Base-by-base conservation (phyloP, 2,797 vertebrate species). In the Melanotaenia maccullochi region DNA sequence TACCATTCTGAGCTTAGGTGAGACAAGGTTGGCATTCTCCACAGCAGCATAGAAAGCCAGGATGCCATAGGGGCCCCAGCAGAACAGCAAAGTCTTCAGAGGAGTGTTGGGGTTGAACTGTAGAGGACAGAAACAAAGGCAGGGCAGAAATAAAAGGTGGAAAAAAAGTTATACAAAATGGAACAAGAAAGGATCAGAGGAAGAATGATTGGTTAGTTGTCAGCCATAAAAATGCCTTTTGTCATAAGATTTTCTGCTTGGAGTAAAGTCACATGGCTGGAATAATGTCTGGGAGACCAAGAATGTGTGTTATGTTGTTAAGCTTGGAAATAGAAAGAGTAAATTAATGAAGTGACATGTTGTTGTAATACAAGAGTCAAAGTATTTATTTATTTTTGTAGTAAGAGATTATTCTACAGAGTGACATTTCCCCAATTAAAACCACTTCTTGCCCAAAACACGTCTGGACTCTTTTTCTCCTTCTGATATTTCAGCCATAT, bases 1-100 rank as follows among this genome's bases (percentile, higher is more conserved):
- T 94, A 99, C 97, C 98, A 99, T 98, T 89, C 96, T 96, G 51
- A 98, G 92, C 91, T 97, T 97, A 9, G 97, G 95, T 32, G 96
- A 96, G 36, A 99, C 88, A 79, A 96, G 89, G 73, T 83, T 95
- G 81, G 95, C 95, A 0, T 97, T 96, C 60, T 96, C 87, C 32
- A 97, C 24, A 3, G 95, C 93, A 1, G 97, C 97, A 0, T 96
- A 99, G 79, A 96, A 95, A 55, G 95, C 94, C 72, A 99, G 89
- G 68, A 98, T 51, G 11, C 96, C 96, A 1, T 99, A 99, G 57
- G 97, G 98, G 2, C 96, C 95, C 97, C 98, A 99, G 91, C 96
- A 96, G 52, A 98, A 69, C 58, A 97, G 85, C 90, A 99, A 79
- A 0, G 94, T 93, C 91, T 96, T 97, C 84, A 96, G 32, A 25